Conservation (phyloP, 2,797 vertebrate species). For the Vespertilio murinus region DNA sequence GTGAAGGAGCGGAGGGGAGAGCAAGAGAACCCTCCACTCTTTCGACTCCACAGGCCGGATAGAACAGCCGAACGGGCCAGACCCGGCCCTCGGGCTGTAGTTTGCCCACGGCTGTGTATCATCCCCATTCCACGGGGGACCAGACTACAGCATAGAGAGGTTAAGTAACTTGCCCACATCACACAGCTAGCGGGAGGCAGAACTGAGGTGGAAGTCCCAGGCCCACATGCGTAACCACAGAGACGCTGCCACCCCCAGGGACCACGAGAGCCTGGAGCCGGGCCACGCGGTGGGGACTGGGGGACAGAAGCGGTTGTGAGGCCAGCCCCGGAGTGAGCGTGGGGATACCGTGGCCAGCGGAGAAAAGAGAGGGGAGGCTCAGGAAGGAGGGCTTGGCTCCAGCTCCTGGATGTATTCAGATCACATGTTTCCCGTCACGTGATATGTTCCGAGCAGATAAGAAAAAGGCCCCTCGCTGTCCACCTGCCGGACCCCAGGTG, state of each 20-base stretch:
- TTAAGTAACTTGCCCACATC: neutral
- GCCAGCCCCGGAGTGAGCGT: neutral
- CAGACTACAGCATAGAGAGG: neutral
- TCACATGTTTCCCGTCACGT: neutral
- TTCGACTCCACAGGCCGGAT: too few species aligned
- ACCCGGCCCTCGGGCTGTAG: too few species aligned
- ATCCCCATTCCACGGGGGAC: neutral
- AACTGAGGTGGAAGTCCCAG: neutral
- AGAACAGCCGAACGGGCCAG: too few species aligned
- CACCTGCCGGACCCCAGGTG: neutral
- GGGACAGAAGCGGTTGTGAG: neutral
- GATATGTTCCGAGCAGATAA: neutral
- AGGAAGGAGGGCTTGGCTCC: too few species aligned
- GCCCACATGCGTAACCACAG: neutral
- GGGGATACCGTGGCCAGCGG: neutral
- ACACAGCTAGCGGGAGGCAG: neutral
- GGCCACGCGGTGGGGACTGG: neutral
- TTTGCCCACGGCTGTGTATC: too few species aligned
- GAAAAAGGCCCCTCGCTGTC: neutral
- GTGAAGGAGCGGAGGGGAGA: too few species aligned
- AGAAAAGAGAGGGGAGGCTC: neutral
- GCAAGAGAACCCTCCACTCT: too few species aligned
- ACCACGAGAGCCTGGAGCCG: neutral
- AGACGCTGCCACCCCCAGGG: neutral
- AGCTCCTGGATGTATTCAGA: accelerated